Conservation (phyloP, 2,888 invertebrate genomes). For the Crocallis elinguaria region DNA sequence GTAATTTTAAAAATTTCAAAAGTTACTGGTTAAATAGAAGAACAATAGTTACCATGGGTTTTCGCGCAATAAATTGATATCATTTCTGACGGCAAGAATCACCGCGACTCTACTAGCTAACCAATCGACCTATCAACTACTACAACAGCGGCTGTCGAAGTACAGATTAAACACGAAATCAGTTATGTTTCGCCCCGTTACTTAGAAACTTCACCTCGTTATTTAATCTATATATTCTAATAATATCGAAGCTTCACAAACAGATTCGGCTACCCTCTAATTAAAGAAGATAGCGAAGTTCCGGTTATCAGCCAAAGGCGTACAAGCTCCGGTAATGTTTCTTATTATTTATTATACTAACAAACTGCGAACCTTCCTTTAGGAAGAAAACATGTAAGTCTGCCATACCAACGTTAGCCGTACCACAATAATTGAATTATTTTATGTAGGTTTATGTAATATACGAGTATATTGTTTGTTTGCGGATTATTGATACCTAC, state of each 20-base stretch:
- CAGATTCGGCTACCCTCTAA: conserved; percentile 14
- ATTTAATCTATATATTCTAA: conserved; percentile 1
- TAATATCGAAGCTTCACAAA: conserved; percentile 3
- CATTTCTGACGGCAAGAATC: too few species aligned
- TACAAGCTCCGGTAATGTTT: conserved; percentile 29
- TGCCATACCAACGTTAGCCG: not conserved
- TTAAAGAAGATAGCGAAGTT: conserved; percentile 24
- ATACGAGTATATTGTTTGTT: too few species aligned
- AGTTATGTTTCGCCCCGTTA: not conserved
- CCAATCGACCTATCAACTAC: too few species aligned
- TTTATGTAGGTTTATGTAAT: not conserved
- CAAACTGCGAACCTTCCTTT: conserved; percentile 13
- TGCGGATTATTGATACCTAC: too few species aligned
- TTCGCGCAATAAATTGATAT: too few species aligned
- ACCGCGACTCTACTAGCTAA: too few species aligned
- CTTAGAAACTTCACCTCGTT: not conserved
- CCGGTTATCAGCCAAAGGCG: conserved; percentile 26
- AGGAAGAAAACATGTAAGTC: not conserved
- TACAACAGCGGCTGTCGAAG: not conserved
- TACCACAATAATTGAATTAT: not conserved
- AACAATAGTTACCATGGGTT: too few species aligned
- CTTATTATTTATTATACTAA: conserved; percentile 30
- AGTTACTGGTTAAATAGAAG: too few species aligned
- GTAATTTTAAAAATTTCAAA: too few species aligned
- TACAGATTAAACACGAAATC: not conserved